These are phyloP conservation scores for Zaprionus capensis DNA, from an alignment of 1,140 invertebrate genomes.

Conservation along the genomic window DNA sequence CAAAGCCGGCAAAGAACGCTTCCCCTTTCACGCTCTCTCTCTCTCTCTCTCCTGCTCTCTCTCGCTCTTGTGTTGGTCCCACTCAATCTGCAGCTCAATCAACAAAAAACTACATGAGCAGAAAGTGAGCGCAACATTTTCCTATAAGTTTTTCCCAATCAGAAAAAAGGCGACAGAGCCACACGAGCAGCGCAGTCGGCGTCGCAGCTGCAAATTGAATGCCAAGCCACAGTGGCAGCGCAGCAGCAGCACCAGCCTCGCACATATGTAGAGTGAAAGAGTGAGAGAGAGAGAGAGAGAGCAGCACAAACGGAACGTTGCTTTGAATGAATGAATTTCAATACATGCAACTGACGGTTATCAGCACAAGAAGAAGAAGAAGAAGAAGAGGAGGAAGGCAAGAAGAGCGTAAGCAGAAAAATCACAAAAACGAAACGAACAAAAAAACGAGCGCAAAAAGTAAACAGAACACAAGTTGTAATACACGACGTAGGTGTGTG, in stretches of 20 bases:
- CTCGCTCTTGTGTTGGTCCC: neutral
- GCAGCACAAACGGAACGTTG: constrained; percentile 19
- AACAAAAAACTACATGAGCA: constrained; percentile 32
- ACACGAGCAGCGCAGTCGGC: constrained; percentile 12
- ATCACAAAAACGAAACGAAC: constrained; percentile 15
- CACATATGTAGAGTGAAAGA: constrained; percentile 46
- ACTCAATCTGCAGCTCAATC: constrained; percentile 76
- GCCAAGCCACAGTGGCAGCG: constrained; percentile 39
- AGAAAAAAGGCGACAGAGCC: constrained; percentile 60
- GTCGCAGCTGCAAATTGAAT: constrained; percentile 52
- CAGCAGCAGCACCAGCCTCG: neutral
- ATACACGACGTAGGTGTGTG: constrained; percentile 16
- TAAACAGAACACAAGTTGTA: constrained; percentile 55
- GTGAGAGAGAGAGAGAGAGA: constrained; percentile 42
- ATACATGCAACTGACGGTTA: constrained; percentile 81
- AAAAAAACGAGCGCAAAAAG: constrained; percentile 48
- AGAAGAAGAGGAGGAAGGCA: constrained; percentile 6
- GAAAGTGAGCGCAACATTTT: constrained; percentile 48
- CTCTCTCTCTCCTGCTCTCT: constrained; percentile 3
- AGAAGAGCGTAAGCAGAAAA: constrained; percentile 18
- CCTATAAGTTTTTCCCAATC: constrained; percentile 79
- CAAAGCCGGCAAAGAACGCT: constrained; percentile 31
- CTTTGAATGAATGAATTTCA: constrained; percentile 83
- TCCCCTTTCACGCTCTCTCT: constrained; percentile 22
- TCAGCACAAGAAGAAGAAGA: constrained; percentile 36